Conservation (phyloP, 2,797 vertebrate genomes). For the Peromyscus aztecus region DNA sequence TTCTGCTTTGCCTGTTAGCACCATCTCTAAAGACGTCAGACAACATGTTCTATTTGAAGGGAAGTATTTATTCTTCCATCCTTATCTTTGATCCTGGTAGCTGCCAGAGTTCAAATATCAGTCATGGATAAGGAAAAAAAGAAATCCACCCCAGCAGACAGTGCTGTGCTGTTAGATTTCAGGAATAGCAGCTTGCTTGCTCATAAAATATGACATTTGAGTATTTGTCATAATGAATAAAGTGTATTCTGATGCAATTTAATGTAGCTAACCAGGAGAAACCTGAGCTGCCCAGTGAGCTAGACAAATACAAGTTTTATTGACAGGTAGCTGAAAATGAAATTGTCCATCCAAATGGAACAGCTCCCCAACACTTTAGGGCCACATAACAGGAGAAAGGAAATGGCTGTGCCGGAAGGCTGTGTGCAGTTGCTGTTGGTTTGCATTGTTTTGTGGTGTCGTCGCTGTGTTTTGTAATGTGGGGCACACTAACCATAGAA, state of each 20-base stretch:
- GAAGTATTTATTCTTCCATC: neutral
- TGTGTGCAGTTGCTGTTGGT: constrained; percentile 37
- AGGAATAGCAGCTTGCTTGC: neutral
- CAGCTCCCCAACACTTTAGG: constrained; percentile 51
- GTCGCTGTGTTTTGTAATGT: constrained; percentile 34
- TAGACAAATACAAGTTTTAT: constrained; percentile 63
- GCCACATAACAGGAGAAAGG: constrained; percentile 15
- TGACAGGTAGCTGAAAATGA: constrained; percentile 72
- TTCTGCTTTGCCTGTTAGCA: neutral
- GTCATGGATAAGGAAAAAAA: constrained; percentile 26
- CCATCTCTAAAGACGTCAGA: neutral
- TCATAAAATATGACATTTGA: constrained; percentile 31
- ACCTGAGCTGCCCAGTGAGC: constrained; percentile 45
- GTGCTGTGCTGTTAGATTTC: constrained; percentile 55
- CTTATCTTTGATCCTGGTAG: constrained; percentile 44
- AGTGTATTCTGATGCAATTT: constrained; percentile 59
- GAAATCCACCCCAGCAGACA: neutral
- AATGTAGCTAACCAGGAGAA: constrained; percentile 60
- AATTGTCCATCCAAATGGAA: constrained; percentile 59
- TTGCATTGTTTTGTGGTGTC: neutral
- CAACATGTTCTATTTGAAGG: constrained; percentile 32
- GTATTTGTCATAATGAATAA: neutral
- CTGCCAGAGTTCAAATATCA: constrained; percentile 23
- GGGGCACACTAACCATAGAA: neutral
- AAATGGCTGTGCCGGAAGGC: constrained; percentile 54